Evolutionary conservation across 1,140 invertebrate species (phyloP).

Genomic region (Limonius californicus): DNA sequence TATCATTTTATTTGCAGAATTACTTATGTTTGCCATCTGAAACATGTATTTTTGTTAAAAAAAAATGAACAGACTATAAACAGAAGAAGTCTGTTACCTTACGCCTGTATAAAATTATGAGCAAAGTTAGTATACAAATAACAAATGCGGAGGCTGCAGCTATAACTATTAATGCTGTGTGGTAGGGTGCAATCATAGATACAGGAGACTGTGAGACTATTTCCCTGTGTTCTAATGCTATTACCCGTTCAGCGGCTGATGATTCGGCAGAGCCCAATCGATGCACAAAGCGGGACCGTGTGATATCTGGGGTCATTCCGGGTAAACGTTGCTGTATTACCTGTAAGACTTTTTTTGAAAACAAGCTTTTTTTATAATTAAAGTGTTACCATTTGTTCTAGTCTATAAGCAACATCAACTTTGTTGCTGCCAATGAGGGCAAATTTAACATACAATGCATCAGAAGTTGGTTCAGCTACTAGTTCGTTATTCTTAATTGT

Average conservation of each 20-base stretch:
- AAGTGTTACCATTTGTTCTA: slow-evolving; percentile 58
- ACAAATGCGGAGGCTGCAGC: slow-evolving; percentile 67
- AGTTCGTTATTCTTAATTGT: slow-evolving; percentile 55
- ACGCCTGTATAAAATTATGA: slow-evolving; percentile 63
- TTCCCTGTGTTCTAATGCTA: slow-evolving; percentile 63
- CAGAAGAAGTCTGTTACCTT: no score
- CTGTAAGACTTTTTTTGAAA: slow-evolving; percentile 38
- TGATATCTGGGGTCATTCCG: slow-evolving; percentile 62
- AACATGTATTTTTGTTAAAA: not conserved
- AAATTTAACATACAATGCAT: slow-evolving; percentile 57
- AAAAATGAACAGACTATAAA: no score
- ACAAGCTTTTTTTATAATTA: not conserved
- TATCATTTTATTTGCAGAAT: slow-evolving; percentile 48
- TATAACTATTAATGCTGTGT: slow-evolving; percentile 66
- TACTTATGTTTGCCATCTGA: slow-evolving; percentile 46
- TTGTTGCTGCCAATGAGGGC: slow-evolving; percentile 60
- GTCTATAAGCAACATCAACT: slow-evolving; percentile 60
- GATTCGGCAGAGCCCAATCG: slow-evolving; percentile 49
- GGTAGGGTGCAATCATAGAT: slow-evolving; percentile 62
- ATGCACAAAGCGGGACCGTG: slow-evolving; percentile 58
- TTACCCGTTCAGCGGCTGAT: slow-evolving; percentile 46
- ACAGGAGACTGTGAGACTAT: slow-evolving; percentile 62
- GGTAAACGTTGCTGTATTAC: slow-evolving; percentile 55
- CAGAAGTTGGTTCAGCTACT: slow-evolving; percentile 52
- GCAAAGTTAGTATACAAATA: slow-evolving; percentile 63